Conservation (phyloP, 1,140 invertebrate species). For the Dufourea novaeangliae region DNA sequence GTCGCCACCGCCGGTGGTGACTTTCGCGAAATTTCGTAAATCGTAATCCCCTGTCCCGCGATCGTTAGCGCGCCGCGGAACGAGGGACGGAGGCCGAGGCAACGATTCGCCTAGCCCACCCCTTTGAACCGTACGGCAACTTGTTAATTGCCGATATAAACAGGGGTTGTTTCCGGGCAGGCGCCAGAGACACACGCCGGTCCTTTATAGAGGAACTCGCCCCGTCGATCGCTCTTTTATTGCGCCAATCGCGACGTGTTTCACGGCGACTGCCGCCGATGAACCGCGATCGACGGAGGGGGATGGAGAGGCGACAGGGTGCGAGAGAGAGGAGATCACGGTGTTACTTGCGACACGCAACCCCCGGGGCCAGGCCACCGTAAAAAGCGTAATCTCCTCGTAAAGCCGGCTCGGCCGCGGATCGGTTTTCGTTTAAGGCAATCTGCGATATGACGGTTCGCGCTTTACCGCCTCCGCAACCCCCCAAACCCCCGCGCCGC, state of each 20-base stretch:
- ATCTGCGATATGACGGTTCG: conserved; percentile 6
- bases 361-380: background rate
- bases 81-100: conserved; percentile 15
- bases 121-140: conserved; percentile 46
- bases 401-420: conserved; percentile 8
- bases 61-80: conserved; percentile 56
- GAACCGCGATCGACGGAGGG: conserved; percentile 20
- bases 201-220: background rate
- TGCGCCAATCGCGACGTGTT: conserved; percentile 58
- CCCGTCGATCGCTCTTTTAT: conserved; percentile 57
- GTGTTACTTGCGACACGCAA: background rate
- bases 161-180: conserved; percentile 64
- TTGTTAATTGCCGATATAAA: conserved; percentile 73
- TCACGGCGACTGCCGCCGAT: conserved; percentile 49
- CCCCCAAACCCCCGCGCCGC: no score
- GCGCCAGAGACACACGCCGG: conserved; percentile 63
- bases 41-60: conserved; percentile 41
- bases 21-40: conserved; percentile 60
- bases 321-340: background rate
- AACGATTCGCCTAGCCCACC: no score
- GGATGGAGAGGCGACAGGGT: no score
- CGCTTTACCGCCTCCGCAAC: background rate
- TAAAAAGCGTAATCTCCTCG: conserved; percentile 22
- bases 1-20: conserved; percentile 44
- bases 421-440: conserved; percentile 16